Evolutionary conservation across 2,888 invertebrate genomes (phyloP), one percentile per base, ranked within the genome.

Genomic region (Mongoloraphidia duomilia): DNA sequence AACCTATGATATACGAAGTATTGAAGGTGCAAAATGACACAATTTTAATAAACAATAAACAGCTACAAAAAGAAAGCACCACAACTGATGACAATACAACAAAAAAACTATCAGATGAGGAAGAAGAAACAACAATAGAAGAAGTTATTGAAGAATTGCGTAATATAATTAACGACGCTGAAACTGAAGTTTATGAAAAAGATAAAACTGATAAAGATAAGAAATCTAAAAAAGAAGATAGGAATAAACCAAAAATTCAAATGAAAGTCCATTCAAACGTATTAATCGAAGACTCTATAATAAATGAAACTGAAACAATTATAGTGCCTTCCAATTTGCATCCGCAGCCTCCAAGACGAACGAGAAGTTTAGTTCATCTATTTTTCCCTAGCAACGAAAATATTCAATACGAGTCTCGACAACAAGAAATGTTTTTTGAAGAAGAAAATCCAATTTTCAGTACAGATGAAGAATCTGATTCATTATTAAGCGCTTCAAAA

Each of bases 101-200:
- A 52, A 41, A 50, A 49, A 70, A 68, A 49, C 71, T 69, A 58
- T 67, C 69, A 39, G 78, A 79, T 41, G 80, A 81, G 55, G 82
- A 83, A 61, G 82, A 82, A 49, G 84, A 86, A 66, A 84, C 86
- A 0, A 88, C 88, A 2, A 88, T 90, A 53, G 88, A 89, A 58
- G 88, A 88, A 66, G 89, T 88, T 2, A 88, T 90, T 60, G 87
- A 87, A 65, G 88, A 89, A 63, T 66, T 90, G 37, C 76, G 84
- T 54, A 88, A 87, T 58, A 88, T 90, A 53, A 86, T 88, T 1
- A 88, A 84, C 61, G 84, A 88, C 58, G 88, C 86, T 1, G 87
- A 89, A 66, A 80, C 83, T 0, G 80, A 83, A 65, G 72, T 74
- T 48, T 73, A 73, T 50, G 67, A 70, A 54, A 73, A 71, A 56